A percentile compares a stretch with the other conserved stretches of the same genome.
Evolutionary conservation across 2,797 vertebrate species (phyloP).

Genomic region (Ctenosaura bakeri): DNA sequence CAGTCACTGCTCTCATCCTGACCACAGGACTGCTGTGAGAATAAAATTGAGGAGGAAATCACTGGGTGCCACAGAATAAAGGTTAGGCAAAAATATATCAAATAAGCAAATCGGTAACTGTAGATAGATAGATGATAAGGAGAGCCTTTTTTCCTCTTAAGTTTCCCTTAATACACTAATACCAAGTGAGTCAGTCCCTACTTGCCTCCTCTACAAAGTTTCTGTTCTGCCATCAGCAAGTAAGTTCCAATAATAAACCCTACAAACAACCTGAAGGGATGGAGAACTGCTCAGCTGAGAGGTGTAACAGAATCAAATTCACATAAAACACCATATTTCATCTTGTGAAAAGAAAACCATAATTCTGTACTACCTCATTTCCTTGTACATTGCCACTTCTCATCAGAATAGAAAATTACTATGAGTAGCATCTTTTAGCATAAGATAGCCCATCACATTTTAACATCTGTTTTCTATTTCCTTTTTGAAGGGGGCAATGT

Average conservation of each 20-base stretch:
- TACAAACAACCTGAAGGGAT: not conserved
- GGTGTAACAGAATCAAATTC: not conserved
- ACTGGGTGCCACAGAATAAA: not conserved
- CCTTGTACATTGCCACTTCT: not conserved
- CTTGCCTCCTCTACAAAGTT: not conserved
- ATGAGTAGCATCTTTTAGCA: not conserved
- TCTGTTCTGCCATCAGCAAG: not conserved
- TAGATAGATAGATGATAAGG: not conserved
- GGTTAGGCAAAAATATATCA: not conserved
- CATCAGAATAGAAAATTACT: not conserved
- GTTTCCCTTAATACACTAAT: not conserved
- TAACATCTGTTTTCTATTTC: not conserved
- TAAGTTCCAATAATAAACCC: not conserved
- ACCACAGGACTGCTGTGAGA: not conserved
- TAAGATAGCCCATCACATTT: not conserved
- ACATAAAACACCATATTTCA: not conserved
- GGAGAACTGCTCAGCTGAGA: not conserved
- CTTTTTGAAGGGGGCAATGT: not conserved
- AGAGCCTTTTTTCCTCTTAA: too few species aligned
- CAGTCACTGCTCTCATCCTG: not conserved
- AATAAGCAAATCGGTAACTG: not conserved
- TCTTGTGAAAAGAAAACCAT: not conserved
- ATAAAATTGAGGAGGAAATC: not conserved
- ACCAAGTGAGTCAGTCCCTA: not conserved
- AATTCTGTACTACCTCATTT: not conserved